phyloP scores from a whole-genome alignment of 1,140 invertebrate species.

The Scaptomyza pallida region DNA sequence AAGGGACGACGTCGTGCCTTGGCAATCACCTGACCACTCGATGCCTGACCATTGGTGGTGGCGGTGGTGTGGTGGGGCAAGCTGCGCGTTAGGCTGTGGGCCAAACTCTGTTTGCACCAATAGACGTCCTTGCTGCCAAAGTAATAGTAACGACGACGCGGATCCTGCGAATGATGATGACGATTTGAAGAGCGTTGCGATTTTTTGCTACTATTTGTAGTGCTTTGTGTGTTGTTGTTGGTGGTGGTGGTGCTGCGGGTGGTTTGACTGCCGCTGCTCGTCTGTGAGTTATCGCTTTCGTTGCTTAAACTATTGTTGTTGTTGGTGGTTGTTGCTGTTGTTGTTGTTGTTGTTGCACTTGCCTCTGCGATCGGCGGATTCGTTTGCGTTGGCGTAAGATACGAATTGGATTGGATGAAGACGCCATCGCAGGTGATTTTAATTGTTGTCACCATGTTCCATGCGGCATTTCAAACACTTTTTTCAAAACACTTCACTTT shows the following conservation, averaged over 20 bases:
- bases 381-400: constrained; percentile 66
- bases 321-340: constrained; percentile 1
- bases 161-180: constrained; percentile 48
- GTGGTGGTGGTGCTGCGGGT: constrained; percentile 17
- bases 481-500: neutral
- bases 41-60: constrained; percentile 15
- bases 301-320: constrained; percentile 41
- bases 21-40: constrained; percentile 51
- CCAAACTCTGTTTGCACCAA: constrained; percentile 75
- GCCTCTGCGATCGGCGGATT: neutral
- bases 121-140: constrained; percentile 78
- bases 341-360: constrained; percentile 10
- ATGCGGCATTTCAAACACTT: constrained; percentile 30
- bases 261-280: constrained; percentile 61
- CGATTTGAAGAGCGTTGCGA: constrained; percentile 26
- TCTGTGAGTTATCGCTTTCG: constrained; percentile 70
- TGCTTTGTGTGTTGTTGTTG: neutral
- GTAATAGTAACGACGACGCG: constrained; percentile 67
- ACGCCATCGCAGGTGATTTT: constrained; percentile 83
- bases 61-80: constrained; percentile 50
- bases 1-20: constrained; percentile 62
- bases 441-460: constrained; percentile 83
- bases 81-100: constrained; percentile 53
- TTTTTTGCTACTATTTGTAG: constrained; percentile 8
- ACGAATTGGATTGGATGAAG: constrained; percentile 82